Base-by-base conservation (phyloP, 2,797 vertebrate genomes). In the Xenopus petersii region DNA sequence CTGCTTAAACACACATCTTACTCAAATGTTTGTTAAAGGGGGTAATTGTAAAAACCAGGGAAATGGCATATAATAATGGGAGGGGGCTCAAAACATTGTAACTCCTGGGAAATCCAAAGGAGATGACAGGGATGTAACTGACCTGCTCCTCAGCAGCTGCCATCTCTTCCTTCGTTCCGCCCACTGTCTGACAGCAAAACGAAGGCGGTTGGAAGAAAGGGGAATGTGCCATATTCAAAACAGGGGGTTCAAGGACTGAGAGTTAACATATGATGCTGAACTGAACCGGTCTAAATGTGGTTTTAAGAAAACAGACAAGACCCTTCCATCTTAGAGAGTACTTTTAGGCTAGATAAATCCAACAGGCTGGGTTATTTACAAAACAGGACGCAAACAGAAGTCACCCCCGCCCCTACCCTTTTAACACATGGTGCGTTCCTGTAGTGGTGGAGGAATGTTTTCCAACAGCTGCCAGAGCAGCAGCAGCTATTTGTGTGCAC, bases 71-170 rank as follows among this genome's bases (percentile, higher is more conserved):
- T 9, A 42, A 42, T 42, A 5, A 42, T 5, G 6, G 33, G 33
- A 36, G 33, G 33, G 33, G 33, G 33, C 6, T 6, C 3, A 36
- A 36, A 36, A 3, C 33, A 36, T 9, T 42, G 26, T 42, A 42
- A 42, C 4, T 42, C 36, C 36, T 6, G 36, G 36, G 1, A 42
- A 42, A 42, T 42, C 36, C 36, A 42, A 9, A 9, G 36, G 36
- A 42, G 3, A 1, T 42, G 8, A 42, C 36, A 42, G 6, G 36
- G 5, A 42, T 42, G 47, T 2, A 17, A 70, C 79, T 16, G 60
- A 81, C 80, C 79, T 81, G 75, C 75, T 78, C 49, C 5, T 2
- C 80, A 10, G 70, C 61, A 4, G 74, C 74, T 54, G 73, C 73
- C 74, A 64, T 70, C 46, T 64, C 56, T 73, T 55, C 13, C 62